Evolutionary conservation across 1,140 invertebrate genomes (phyloP).

Genomic region (Kradibia gibbosae): DNA sequence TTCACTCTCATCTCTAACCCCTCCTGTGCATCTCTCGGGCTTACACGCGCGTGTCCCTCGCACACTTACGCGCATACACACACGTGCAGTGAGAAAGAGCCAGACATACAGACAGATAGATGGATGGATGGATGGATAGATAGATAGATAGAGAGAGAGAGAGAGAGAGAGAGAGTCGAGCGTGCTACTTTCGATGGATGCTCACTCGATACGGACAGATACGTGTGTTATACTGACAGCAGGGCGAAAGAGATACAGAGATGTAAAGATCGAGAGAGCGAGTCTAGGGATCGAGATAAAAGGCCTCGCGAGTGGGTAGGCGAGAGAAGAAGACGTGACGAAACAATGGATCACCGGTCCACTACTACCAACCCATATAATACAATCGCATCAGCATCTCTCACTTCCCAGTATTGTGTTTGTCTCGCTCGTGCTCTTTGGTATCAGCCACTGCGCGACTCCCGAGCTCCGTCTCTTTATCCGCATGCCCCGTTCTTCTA

Average conservation of each 20-base stretch:
- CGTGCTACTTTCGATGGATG: conserved; percentile 72
- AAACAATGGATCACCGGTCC: conserved; percentile 72
- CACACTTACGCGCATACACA: too few relatives aligned
- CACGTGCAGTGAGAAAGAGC: too few relatives aligned
- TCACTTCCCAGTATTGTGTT: conserved; percentile 60
- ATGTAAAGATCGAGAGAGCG: conserved; percentile 7
- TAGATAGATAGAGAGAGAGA: too few relatives aligned
- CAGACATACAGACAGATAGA: too few relatives aligned
- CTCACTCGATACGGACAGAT: conserved; percentile 68
- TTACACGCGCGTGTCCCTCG: too few relatives aligned
- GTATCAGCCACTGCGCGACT: conserved; percentile 64
- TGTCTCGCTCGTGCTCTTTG: conserved; percentile 64
- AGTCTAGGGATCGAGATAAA: conserved; percentile 71
- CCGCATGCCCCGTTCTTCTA: conserved; percentile 53
- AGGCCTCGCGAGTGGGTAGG: conserved; percentile 68
- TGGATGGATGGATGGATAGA: too few relatives aligned
- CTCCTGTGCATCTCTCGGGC: not conserved
- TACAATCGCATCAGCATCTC: conserved; percentile 75
- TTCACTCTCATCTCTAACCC: conserved; percentile 6
- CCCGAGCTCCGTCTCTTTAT: conserved; percentile 53
- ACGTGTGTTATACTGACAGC: conserved; percentile 54
- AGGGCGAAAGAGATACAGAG: not conserved
- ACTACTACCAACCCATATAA: conserved; percentile 65
- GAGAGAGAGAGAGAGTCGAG: conserved; percentile 55
- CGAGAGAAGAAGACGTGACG: conserved; percentile 67